Evolutionary conservation across 2,797 vertebrate genomes (phyloP).

Genomic region (Poliocrania exsul): DNA sequence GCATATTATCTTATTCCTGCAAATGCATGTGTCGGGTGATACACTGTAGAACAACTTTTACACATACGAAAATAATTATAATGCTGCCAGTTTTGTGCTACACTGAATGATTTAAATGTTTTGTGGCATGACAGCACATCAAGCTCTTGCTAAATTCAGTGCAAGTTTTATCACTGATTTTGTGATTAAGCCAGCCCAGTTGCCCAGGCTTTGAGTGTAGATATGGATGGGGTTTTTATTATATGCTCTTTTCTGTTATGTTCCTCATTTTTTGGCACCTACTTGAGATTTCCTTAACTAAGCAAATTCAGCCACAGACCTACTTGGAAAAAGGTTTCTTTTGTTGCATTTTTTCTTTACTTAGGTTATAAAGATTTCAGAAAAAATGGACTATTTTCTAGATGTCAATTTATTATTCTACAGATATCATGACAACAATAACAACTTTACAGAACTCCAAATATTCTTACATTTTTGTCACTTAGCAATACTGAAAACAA

Average conservation of each 20-base stretch:
- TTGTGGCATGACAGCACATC: background rate
- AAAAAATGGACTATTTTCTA: background rate
- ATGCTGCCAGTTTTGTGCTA: background rate
- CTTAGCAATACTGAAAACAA: background rate
- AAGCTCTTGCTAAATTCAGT: background rate
- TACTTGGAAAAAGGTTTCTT: background rate
- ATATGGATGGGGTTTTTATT: rapidly evolving
- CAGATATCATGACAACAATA: background rate
- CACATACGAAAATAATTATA: background rate
- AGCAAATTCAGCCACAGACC: background rate
- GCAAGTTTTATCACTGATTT: background rate
- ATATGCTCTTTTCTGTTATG: background rate
- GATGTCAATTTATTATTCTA: background rate
- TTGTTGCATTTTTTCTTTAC: background rate
- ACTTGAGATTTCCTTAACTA: background rate
- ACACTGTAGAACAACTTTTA: background rate
- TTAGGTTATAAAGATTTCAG: background rate
- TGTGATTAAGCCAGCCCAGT: background rate
- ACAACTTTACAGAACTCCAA: background rate
- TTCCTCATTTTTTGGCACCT: background rate
- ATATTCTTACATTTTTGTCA: background rate
- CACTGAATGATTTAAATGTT: background rate
- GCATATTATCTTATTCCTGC: background rate
- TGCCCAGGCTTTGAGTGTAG: background rate
- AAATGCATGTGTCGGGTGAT: background rate